phyloP scores from a whole-genome alignment of 2,113 vertebrate genomes.

The Scatophagus argus region DNA sequence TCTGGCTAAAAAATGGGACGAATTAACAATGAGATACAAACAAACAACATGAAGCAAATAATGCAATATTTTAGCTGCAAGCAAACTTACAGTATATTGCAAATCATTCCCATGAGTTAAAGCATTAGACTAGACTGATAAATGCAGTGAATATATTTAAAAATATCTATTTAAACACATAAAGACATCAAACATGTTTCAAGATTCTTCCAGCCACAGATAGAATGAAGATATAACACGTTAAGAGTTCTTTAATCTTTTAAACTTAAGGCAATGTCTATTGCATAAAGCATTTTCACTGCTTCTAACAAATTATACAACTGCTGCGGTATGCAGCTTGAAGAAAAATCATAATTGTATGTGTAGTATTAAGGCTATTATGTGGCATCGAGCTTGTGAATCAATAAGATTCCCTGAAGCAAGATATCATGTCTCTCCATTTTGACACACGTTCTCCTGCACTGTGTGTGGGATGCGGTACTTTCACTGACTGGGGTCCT shows the following conservation, averaged over 20 bases:
- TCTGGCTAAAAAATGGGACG: neutral
- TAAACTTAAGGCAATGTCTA: neutral
- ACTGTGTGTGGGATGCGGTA: slow-evolving; percentile 62
- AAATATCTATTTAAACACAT: neutral
- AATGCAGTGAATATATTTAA: neutral
- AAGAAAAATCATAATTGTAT: slow-evolving; percentile 10
- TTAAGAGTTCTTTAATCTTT: neutral
- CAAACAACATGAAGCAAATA: neutral
- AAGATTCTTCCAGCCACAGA: neutral
- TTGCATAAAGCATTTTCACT: neutral
- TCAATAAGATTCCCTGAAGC: slow-evolving; percentile 53
- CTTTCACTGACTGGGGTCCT: slow-evolving; percentile 49
- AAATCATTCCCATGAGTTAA: neutral
- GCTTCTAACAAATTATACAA: neutral
- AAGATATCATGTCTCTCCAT: slow-evolving; percentile 68
- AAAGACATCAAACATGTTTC: neutral
- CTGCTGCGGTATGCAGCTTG: neutral
- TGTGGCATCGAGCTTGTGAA: slow-evolving; percentile 21
- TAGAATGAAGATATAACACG: neutral
- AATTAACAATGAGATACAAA: neutral
- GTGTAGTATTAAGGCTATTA: slow-evolving; percentile 28
- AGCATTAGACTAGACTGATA: neutral
- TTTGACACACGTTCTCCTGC: slow-evolving; percentile 63
- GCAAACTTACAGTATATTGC: no score
- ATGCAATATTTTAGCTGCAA: neutral